Evolutionary conservation across 2,888 invertebrate genomes (phyloP).

Genomic region (Acanthosepion lycidas): DNA sequence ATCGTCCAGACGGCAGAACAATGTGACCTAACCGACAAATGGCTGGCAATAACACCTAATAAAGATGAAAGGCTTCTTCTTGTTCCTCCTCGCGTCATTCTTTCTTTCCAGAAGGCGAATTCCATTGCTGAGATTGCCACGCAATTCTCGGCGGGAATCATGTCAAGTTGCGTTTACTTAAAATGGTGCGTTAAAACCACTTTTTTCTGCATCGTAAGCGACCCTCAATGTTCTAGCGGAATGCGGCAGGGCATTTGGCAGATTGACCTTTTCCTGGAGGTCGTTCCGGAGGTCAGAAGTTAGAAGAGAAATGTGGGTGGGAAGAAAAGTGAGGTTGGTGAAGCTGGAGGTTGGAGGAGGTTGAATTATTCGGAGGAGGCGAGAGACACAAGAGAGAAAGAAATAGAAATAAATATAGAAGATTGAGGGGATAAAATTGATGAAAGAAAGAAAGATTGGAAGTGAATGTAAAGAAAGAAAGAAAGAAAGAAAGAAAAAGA

Average conservation of each 20-base stretch:
- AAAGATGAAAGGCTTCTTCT: neutral
- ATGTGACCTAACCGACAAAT: slow-evolving; percentile 33
- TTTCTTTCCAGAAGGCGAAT: neutral
- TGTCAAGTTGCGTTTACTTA: neutral
- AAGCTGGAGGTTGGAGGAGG: neutral
- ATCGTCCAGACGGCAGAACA: neutral
- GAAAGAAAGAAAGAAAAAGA: too few species aligned
- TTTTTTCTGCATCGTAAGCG: slow-evolving; percentile 24
- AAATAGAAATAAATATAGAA: too few species aligned
- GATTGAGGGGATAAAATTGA: too few species aligned
- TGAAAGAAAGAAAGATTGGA: too few species aligned
- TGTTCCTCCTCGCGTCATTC: neutral
- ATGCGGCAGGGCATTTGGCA: neutral
- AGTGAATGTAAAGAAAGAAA: too few species aligned
- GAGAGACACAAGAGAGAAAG: neutral
- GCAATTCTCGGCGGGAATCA: neutral
- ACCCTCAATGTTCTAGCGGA: neutral
- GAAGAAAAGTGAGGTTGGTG: neutral
- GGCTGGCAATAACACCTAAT: slow-evolving; percentile 12
- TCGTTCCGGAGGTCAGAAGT: neutral
- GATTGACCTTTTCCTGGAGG: neutral
- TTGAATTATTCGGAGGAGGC: neutral
- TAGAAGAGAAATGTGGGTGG: neutral
- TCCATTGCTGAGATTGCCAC: neutral
- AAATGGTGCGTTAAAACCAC: neutral